Evolutionary conservation across 2,113 vertebrate species (phyloP).

Genomic region (Eublepharis macularius): DNA sequence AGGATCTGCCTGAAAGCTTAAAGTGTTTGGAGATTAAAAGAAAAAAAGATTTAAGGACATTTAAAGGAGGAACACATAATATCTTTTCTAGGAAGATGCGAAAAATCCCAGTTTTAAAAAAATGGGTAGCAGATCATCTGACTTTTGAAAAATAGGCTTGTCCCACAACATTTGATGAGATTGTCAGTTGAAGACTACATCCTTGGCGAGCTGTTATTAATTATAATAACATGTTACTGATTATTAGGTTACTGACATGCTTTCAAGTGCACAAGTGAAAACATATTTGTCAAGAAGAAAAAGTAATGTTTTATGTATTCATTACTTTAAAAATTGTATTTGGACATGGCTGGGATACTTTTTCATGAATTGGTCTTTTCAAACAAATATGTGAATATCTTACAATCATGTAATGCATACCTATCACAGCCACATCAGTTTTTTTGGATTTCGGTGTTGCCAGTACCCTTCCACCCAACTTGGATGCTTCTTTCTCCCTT

Average conservation of each 20-base stretch:
- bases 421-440: no score
- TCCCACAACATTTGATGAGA: neutral
- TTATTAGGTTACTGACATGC: neutral
- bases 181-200: neutral
- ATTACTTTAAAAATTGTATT: no score
- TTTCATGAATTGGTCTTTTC: no score
- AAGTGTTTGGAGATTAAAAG: neutral
- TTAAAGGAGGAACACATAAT: neutral
- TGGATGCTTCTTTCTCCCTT: no score
- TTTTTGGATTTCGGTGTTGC: no score
- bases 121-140: neutral
- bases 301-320: no score
- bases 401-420: no score
- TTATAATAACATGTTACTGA: neutral
- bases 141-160: neutral
- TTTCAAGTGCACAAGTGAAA: no score
- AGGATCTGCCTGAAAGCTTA: neutral
- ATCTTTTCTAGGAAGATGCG: neutral
- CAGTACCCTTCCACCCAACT: no score
- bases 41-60: neutral
- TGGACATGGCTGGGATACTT: no score
- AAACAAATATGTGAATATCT: no score
- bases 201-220: neutral
- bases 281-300: no score
- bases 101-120: neutral